Percentiles rank a stretch among this genome's conserved stretches.
Evolutionary conservation across 1,140 invertebrate genomes (phyloP).

Genomic region (Paracyclopina nana): DNA sequence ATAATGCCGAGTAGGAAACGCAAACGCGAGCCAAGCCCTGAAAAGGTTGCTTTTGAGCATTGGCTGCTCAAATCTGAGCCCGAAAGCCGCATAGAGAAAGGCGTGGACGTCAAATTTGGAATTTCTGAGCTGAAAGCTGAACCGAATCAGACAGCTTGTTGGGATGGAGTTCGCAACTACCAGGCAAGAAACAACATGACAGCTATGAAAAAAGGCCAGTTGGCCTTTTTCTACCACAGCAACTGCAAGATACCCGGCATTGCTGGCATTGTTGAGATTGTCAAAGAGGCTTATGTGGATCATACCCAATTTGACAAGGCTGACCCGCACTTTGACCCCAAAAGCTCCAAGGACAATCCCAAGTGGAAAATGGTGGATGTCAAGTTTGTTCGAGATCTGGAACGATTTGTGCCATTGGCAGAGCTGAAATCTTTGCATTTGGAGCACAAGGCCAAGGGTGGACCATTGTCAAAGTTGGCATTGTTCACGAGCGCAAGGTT

Average conservation of each 20-base stretch:
- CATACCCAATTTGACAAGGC: slow-evolving; percentile 14
- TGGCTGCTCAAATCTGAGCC: slow-evolving; percentile 16
- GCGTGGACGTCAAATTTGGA: slow-evolving; percentile 14
- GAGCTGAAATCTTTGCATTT: slow-evolving; percentile 10
- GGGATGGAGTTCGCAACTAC: slow-evolving; percentile 17
- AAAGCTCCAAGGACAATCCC: slow-evolving; percentile 9
- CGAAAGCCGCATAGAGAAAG: slow-evolving; percentile 11
- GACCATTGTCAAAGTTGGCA: slow-evolving; percentile 6
- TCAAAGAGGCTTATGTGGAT: slow-evolving; percentile 13
- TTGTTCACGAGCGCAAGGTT: slow-evolving; percentile 11
- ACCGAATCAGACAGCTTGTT: slow-evolving; percentile 4
- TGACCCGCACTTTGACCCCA: slow-evolving; percentile 15
- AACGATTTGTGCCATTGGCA: slow-evolving; percentile 7
- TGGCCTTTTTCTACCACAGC: slow-evolving; percentile 15
- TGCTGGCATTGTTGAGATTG: slow-evolving; percentile 9
- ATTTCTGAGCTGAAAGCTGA: slow-evolving; percentile 10
- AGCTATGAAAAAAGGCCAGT: slow-evolving; percentile 9
- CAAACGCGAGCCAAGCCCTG: too few species aligned
- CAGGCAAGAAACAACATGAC: slow-evolving; percentile 15
- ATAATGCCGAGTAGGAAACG: too few species aligned
- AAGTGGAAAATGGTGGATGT: slow-evolving; percentile 17
- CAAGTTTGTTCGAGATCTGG: slow-evolving; percentile 3
- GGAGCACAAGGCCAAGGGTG: slow-evolving; percentile 4
- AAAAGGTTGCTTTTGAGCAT: too few species aligned
- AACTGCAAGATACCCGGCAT: slow-evolving; percentile 14